phyloP scores from a whole-genome alignment of 37 sponge, comb jelly and placozoan genomes.

The Eunapius fragilis region DNA sequence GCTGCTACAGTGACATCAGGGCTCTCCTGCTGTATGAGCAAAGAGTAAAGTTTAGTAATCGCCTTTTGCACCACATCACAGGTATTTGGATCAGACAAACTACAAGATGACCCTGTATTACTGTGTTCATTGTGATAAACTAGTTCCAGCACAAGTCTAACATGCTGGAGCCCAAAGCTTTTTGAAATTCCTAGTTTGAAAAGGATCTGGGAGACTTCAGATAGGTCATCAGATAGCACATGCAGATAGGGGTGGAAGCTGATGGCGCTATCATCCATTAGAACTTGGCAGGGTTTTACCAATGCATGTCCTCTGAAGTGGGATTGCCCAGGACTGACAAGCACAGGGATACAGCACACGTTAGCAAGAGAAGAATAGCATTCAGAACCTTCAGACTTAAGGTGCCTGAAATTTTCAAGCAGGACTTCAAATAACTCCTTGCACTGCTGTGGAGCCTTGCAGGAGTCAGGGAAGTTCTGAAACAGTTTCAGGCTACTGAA shows the following conservation, averaged over 20 bases:
- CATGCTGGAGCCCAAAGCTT: neutral
- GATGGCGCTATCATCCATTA: neutral
- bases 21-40: neutral
- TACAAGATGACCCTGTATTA: neutral
- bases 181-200: neutral
- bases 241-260: neutral
- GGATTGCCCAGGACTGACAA: neutral
- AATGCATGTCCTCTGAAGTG: neutral
- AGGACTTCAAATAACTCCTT: slow-evolving; percentile 3
- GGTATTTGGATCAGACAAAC: neutral
- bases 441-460: neutral
- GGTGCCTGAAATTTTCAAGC: neutral
- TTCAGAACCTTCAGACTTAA: neutral
- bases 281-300: neutral
- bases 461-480: slow-evolving; percentile 17
- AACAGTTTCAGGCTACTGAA: slow-evolving; percentile 20
- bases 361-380: neutral
- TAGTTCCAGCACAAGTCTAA: neutral
- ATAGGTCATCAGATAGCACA: neutral
- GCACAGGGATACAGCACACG: neutral
- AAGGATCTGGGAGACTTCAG: neutral
- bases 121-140: neutral
- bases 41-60: neutral
- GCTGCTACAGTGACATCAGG: neutral
- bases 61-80: neutral